A percentile compares a stretch with the other conserved stretches of the same genome.
Evolutionary conservation across 2,113 vertebrate species (phyloP).

Genomic region (Urocolius indicus): DNA sequence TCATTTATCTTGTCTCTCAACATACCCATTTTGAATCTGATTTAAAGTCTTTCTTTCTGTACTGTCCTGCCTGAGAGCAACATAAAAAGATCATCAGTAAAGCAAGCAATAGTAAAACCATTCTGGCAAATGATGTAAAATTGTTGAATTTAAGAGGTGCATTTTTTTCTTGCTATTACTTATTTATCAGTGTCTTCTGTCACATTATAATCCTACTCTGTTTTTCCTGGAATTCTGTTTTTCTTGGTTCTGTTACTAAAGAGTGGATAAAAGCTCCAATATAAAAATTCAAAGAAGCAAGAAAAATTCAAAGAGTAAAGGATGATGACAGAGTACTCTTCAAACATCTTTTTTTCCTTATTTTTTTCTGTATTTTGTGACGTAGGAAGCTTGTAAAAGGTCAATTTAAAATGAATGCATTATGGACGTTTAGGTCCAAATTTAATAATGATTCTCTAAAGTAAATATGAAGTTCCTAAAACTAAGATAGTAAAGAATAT

Average conservation of each 20-base stretch:
- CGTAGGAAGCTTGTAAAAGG: neutral
- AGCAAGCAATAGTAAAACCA: neutral
- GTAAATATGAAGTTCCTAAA: neutral
- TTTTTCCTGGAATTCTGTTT: neutral
- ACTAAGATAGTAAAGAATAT: neutral
- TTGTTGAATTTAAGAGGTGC: neutral
- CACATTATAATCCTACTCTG: neutral
- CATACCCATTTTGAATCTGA: neutral
- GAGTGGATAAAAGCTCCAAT: neutral
- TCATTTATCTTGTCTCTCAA: neutral
- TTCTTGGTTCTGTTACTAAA: neutral
- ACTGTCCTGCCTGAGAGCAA: neutral
- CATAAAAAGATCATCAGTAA: neutral
- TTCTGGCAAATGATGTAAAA: neutral
- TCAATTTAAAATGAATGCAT: neutral
- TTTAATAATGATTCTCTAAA: neutral
- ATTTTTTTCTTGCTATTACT: neutral
- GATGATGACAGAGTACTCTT: neutral
- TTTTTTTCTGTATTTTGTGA: neutral
- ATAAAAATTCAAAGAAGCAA: neutral
- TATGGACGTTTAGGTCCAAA: neutral
- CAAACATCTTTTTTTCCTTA: neutral
- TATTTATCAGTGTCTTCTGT: neutral
- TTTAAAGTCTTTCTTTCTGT: neutral
- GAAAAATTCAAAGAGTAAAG: neutral